Evolutionary conservation across 2,113 vertebrate species (phyloP).

Genomic region (Platichthys stellatus): DNA sequence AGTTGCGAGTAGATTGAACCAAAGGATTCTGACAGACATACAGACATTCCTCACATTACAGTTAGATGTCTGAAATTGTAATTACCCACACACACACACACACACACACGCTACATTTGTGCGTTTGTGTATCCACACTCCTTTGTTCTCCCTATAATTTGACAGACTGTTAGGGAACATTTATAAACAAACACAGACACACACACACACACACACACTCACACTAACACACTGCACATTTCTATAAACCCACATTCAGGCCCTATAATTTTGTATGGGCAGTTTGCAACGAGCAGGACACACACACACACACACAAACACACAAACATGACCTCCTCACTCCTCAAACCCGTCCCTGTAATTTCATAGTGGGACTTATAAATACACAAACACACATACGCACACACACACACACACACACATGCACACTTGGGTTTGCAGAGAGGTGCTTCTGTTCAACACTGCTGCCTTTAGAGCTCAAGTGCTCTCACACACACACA

Average conservation of each 20-base stretch:
- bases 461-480: not conserved
- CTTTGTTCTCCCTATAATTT: conserved; percentile 33
- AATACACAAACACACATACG: conserved; percentile 10
- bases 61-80: not conserved
- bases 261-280: conserved; percentile 47
- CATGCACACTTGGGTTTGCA: conserved; percentile 1
- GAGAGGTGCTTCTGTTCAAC: conserved; percentile 16
- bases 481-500: not conserved
- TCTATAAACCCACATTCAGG: conserved; percentile 31
- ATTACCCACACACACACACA: not conserved
- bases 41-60: not conserved
- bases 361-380: conserved; percentile 36
- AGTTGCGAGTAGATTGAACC: too few species aligned
- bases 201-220: conserved; percentile 3
- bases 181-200: not conserved
- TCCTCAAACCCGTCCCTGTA: conserved; percentile 39
- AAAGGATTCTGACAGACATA: too few species aligned
- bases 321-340: conserved; percentile 15
- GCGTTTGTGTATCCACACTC: not conserved
- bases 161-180: conserved; percentile 10
- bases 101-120: not conserved
- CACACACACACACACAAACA: not conserved
- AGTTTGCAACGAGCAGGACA: conserved; percentile 29
- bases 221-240: not conserved
- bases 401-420: conserved; percentile 5